Percentiles rank a stretch among this genome's conserved stretches.
Evolutionary conservation across 2,888 invertebrate genomes (phyloP).

Genomic region (Eupithecia pulchellata): DNA sequence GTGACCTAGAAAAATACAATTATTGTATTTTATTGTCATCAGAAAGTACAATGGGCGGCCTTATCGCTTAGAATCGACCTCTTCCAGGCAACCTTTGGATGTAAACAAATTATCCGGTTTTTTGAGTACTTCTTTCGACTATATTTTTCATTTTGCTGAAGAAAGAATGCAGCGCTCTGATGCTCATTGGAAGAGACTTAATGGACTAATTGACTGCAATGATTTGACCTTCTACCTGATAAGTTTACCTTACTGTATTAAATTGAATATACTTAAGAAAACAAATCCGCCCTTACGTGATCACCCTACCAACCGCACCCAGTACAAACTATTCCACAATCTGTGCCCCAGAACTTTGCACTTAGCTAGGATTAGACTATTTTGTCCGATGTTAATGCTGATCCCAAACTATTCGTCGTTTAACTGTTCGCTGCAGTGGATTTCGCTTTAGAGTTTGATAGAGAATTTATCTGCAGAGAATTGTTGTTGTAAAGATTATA

Average conservation of each 20-base stretch:
- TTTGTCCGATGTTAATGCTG: conserved; percentile 23
- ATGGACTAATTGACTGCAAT: too few species aligned
- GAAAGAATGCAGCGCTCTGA: not conserved
- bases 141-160: too few species aligned
- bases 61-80: too few species aligned
- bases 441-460: not conserved
- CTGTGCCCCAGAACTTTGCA: conserved; percentile 26
- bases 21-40: too few species aligned
- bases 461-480: not conserved
- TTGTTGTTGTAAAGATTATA: too few species aligned
- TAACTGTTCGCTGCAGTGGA: conserved; percentile 14
- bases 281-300: not conserved
- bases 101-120: too few species aligned
- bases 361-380: conserved; percentile 33
- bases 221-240: not conserved
- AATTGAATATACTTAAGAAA: not conserved
- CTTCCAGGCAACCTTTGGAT: too few species aligned
- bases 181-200: too few species aligned
- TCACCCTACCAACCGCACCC: not conserved
- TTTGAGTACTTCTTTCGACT: too few species aligned
- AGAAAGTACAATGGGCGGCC: too few species aligned
- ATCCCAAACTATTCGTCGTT: conserved; percentile 14
- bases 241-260: not conserved
- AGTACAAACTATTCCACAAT: conserved; percentile 19
- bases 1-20: conserved; percentile 73